Base-by-base conservation (phyloP, 2,113 vertebrate genomes). In the Pleuronectes platessa region DNA sequence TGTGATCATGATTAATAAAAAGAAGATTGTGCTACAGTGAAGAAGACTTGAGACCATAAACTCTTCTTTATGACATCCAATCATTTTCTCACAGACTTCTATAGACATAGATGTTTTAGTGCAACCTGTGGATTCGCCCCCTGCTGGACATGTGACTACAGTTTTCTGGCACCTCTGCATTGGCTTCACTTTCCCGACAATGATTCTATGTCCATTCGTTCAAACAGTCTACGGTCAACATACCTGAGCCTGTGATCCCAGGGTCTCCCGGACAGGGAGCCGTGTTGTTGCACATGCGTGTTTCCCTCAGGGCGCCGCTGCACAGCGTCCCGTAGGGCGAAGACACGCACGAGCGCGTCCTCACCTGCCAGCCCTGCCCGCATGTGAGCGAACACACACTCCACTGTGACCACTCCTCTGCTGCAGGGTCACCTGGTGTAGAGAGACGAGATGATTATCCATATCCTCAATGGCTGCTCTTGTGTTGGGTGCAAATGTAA, bases 351-450 rank as follows among this genome's bases (percentile, higher is more conserved):
- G 98, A 99, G 35, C 98, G 96, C 0, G 97, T 98, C 82, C 98
- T 95, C 88, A 98, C 96, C 93, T 99, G 98, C 92, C 95, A 96
- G 78, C 98, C 97, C 90, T 99, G 97, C 54, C 98, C 97, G 31
- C 98, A 99, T 0, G 98, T 99, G 88, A 98, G 94, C 3, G 98
- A 99, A 90, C 98, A 99, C 76, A 97, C 95, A 20, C 98, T 99
- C 98, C 98, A 99, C 88, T 97, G 97, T 3, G 98, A 99, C 98
- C 98, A 99, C 83, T 98, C 97, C 91, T 99, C 98, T 0, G 98
- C 97, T 0, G 97, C 97, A 0, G 98, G 98, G 92, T 99, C 98
- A 76, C 98, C 98, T 99, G 92, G 27, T 63, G 8, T 54, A 65
- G 54, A 71, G 14, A 66, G 51, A 69, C 17, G 40, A 2, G 18